Evolutionary conservation across 2,113 vertebrate species (phyloP), one percentile per base, ranked within the genome.

Genomic region (Thamnophis sirtalis): DNA sequence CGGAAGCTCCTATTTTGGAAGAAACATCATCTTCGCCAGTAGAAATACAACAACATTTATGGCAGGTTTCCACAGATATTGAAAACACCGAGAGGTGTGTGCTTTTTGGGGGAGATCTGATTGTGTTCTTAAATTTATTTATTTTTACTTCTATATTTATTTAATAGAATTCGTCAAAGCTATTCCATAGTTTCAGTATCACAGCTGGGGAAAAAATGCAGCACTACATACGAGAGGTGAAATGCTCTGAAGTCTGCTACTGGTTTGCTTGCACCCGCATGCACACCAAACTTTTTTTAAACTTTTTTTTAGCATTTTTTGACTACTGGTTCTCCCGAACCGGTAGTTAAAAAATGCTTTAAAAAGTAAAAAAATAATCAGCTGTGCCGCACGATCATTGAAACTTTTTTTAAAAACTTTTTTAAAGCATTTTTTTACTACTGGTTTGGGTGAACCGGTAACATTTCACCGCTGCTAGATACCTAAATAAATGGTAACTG

Each of bases 1-100:
- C 98, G 0, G 98, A 99, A 95, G 98, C 98, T 93, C 99, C 98
- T 89, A 99, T 98, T 95, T 97, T 99, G 94, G 99, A 99, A 96
- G 98, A 99, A 93, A 98, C 97, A 0, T 98, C 98, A 1, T 98
- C 98, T 85, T 98, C 98, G 93, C 98, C 98, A n/a, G 94, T 96
- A 95, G 98, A 99, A 93, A 97, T 95, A 95, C 98, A 98, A 94
- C 98, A 99, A 92, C 98, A 98, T 94, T 97, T 97, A 96, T 98
- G 98, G 98, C 98, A 98, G 96, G 98, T 99, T 97, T 98, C 98
- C 96, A 98, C 97, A 84, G 99, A 99, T 96, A 99, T 99, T 93
- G 98, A 99, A 95, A 99, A 99, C 96, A 99, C 98, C 85, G 99
- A 99, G 97, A 98, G 97, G 99, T 99, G 96, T 93, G 96, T 94